Conservation (phyloP, 2,113 vertebrate species). For the Eudyptes chrysolophus region DNA sequence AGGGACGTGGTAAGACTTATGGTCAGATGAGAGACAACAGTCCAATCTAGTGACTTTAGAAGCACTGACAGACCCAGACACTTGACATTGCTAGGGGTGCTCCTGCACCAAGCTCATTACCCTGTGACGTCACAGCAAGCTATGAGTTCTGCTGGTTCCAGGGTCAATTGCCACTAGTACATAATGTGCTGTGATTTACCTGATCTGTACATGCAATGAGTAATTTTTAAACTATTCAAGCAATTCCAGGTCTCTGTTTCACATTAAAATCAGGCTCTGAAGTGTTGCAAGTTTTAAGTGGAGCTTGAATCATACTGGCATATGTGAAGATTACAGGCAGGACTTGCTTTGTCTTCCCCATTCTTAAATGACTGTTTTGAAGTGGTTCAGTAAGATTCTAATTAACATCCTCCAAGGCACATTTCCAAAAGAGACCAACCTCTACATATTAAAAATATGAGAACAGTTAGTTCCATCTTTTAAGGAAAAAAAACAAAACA, state of each 20-base stretch:
- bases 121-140: not conserved
- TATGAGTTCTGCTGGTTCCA: not conserved
- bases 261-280: not conserved
- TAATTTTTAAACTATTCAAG: not conserved
- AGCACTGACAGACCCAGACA: not conserved
- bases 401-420: not conserved
- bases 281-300: not conserved
- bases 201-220: not conserved
- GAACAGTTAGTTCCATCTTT: not conserved
- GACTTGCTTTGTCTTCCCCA: not conserved
- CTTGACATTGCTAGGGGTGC: accelerated
- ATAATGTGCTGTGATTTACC: not conserved
- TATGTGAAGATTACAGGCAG: not conserved
- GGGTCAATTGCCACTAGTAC: not conserved
- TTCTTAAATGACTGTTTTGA: not conserved
- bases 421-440: not conserved
- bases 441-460: not conserved
- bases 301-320: not conserved
- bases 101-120: not conserved
- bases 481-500: not conserved
- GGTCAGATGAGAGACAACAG: not conserved
- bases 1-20: not conserved
- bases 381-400: not conserved
- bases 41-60: not conserved
- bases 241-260: not conserved